Conservation (phyloP, 2,797 vertebrate species). For the Pempheris klunzingeri region DNA sequence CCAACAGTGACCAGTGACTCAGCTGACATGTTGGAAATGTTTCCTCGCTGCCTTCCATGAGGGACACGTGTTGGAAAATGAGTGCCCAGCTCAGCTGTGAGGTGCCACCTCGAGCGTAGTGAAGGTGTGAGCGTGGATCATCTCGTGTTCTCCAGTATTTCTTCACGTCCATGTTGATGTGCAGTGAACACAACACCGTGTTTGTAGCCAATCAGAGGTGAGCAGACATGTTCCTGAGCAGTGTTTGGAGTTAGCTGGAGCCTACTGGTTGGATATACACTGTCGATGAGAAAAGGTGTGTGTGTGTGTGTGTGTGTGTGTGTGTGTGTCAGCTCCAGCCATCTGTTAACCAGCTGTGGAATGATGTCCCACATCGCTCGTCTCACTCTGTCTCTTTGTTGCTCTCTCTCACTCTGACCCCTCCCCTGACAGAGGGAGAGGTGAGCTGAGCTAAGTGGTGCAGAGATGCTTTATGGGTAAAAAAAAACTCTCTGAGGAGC, state of each 20-base stretch:
- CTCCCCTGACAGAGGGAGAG: slow-evolving; percentile 26
- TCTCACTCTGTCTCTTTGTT: slow-evolving; percentile 36
- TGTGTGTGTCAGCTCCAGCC: slow-evolving; percentile 43
- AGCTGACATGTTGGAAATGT: background rate
- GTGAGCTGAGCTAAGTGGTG: slow-evolving; percentile 57
- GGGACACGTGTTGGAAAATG: background rate
- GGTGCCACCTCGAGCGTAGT: background rate
- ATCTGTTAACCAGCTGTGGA: slow-evolving; percentile 78
- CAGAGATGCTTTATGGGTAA: slow-evolving; percentile 67
- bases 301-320: slow-evolving; percentile 9
- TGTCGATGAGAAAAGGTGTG: slow-evolving; percentile 41
- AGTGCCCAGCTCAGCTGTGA: background rate
- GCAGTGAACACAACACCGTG: background rate
- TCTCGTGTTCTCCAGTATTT: too few species aligned
- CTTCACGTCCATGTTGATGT: background rate
- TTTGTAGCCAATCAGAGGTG: background rate
- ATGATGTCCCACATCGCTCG: slow-evolving; percentile 47
- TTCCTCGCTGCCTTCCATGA: background rate
- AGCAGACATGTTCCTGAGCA: slow-evolving; percentile 16
- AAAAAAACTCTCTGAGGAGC: slow-evolving; percentile 35
- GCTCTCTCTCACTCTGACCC: slow-evolving; percentile 32
- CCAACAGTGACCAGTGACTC: too few species aligned
- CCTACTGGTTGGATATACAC: slow-evolving; percentile 19
- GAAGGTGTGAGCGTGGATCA: too few species aligned
- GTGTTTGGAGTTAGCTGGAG: slow-evolving; percentile 2